Percentiles rank a stretch among this genome's conserved stretches.
Conservation (phyloP, 2,113 vertebrate species). For the Apaloderma vittatum region DNA sequence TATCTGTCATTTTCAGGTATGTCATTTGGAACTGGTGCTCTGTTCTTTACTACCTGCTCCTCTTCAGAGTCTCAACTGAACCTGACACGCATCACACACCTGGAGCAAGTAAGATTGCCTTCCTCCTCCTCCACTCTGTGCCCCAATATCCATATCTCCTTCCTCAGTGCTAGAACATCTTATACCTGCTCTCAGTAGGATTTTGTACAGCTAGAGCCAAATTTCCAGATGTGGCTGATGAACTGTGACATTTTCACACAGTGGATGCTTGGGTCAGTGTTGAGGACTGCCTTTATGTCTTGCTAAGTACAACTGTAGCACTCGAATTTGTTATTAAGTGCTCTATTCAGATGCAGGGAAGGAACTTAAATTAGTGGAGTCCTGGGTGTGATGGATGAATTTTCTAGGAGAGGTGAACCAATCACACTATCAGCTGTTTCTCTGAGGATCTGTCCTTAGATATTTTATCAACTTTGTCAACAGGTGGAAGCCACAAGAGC, state of each 20-base stretch:
- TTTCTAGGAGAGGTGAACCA: background rate
- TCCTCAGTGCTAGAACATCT: background rate
- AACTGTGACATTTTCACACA: background rate
- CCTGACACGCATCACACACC: background rate
- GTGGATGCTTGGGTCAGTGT: background rate
- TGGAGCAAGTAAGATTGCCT: background rate
- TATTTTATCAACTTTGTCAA: background rate
- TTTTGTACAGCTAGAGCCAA: background rate
- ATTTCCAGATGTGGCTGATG: background rate
- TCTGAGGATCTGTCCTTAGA: background rate
- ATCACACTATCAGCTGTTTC: background rate
- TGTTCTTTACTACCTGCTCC: background rate
- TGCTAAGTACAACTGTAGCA: background rate
- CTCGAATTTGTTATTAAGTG: background rate
- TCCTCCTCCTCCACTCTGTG: accelerated
- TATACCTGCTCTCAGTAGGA: background rate
- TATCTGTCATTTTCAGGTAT: background rate
- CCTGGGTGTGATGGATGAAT: background rate
- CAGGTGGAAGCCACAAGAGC: background rate
- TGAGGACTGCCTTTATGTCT: background rate
- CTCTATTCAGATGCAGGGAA: background rate
- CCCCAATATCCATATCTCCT: background rate
- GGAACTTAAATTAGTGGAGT: background rate
- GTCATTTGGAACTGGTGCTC: background rate
- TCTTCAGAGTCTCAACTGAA: background rate